These are phyloP conservation scores for Bucco capensis DNA, from an alignment of 2,113 vertebrate species.

Conservation along the genomic window DNA sequence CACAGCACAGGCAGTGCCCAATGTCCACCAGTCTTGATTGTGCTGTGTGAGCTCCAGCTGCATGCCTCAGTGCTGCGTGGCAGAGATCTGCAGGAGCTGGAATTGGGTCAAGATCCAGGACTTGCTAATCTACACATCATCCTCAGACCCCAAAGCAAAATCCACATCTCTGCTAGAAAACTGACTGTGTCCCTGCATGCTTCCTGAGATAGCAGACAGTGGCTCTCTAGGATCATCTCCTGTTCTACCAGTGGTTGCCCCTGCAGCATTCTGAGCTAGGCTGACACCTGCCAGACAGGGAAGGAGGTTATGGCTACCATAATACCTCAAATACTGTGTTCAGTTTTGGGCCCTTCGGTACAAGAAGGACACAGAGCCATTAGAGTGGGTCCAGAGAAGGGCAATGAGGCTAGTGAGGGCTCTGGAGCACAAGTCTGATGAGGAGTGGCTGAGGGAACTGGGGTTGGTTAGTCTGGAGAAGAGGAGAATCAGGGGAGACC, in stretches of 20 bases:
- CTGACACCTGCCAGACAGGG: background rate
- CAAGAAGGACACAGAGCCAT: too few relatives aligned
- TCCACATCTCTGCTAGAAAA: background rate
- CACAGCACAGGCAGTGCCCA: background rate
- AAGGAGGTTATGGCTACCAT: background rate
- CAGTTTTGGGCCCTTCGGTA: too few relatives aligned
- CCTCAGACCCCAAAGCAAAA: background rate
- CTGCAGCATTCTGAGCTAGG: background rate
- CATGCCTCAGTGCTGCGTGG: fast-evolving
- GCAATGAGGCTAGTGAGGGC: too few relatives aligned
- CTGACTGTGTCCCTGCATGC: background rate
- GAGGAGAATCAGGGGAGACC: too few relatives aligned
- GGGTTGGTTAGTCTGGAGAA: too few relatives aligned
- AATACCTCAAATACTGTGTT: too few relatives aligned
- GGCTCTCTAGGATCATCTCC: background rate
- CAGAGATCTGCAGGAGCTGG: background rate
- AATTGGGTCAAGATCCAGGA: background rate
- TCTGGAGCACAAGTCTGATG: too few relatives aligned
- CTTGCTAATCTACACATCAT: background rate
- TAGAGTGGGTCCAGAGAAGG: too few relatives aligned
- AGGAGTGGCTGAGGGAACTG: too few relatives aligned
- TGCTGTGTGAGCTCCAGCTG: background rate
- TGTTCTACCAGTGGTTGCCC: background rate
- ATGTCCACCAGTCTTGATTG: fast-evolving
- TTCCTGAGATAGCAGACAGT: background rate